These are phyloP conservation scores for Condylostylus longicornis DNA, from an alignment of 1,140 invertebrate genomes.

Conservation along the genomic window DNA sequence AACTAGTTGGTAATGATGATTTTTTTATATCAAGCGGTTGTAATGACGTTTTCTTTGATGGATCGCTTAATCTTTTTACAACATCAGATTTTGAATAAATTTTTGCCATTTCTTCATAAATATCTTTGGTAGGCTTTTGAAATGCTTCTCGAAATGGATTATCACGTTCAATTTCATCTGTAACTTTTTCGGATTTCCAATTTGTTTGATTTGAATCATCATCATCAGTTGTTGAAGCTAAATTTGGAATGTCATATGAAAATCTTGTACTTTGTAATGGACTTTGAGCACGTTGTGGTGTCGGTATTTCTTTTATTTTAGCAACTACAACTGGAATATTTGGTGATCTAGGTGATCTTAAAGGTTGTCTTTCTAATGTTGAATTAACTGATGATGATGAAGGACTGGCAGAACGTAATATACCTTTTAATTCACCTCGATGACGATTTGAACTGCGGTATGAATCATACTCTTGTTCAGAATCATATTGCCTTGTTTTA, in stretches of 20 bases:
- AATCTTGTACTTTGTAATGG: conserved; percentile 6
- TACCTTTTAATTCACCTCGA: conserved; percentile 24
- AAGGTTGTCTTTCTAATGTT: conserved; percentile 12
- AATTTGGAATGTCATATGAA: conserved; percentile 8
- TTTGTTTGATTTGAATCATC: too few species aligned
- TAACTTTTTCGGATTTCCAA: too few species aligned
- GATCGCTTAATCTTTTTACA: too few species aligned
- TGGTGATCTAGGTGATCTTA: conserved; percentile 13
- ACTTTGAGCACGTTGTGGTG: conserved; percentile 19
- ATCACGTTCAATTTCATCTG: conserved; percentile 22
- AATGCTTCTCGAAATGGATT: conserved; percentile 25
- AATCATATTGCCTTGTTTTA: conserved; percentile 21
- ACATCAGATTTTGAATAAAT: conserved; percentile 19
- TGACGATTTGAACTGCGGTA: conserved; percentile 5
- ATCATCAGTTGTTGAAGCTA: conserved; percentile 3
- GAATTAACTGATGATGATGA: conserved; percentile 18
- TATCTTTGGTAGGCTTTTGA: conserved; percentile 11
- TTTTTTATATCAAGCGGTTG: background rate
- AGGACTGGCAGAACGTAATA: conserved; percentile 25
- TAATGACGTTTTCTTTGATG: conserved; percentile 20
- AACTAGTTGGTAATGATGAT: too few species aligned
- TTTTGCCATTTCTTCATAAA: conserved; percentile 24
- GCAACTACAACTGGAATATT: conserved; percentile 24
- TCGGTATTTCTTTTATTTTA: conserved; percentile 23
- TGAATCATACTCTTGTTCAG: conserved; percentile 21